phyloP scores from a whole-genome alignment of 2,113 vertebrate genomes.

The Poeciliopsis turrubarensis region DNA sequence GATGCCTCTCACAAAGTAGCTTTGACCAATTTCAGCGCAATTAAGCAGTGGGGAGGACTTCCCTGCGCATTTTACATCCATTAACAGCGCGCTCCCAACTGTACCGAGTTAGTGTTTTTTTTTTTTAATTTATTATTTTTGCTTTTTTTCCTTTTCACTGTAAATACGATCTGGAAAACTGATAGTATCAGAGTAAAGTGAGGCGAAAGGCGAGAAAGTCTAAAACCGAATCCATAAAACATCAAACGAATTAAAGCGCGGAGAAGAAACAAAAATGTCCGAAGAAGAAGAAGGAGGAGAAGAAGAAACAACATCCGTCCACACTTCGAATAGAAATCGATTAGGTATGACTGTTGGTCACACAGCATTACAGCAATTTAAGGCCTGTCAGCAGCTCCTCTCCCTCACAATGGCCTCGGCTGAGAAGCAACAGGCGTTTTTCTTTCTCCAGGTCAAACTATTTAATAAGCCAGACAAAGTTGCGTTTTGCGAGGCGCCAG shows the following conservation, averaged over 20 bases:
- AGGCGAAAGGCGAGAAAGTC: neutral
- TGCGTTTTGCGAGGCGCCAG: conserved; percentile 87
- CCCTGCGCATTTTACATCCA: conserved; percentile 75
- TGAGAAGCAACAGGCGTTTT: conserved; percentile 82
- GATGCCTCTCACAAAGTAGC: conserved; percentile 80
- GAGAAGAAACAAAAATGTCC: neutral
- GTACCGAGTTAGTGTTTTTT: conserved; percentile 34
- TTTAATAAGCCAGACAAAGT: conserved; percentile 88
- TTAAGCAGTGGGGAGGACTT: conserved; percentile 82
- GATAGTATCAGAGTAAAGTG: neutral
- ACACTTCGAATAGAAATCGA: conserved; percentile 61
- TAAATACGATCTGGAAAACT: neutral
- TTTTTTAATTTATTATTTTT: too few species aligned
- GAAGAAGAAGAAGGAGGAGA: neutral
- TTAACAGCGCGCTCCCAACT: conserved; percentile 60
- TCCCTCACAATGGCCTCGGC: conserved; percentile 76
- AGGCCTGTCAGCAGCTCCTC: conserved; percentile 76
- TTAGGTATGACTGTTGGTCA: conserved; percentile 79
- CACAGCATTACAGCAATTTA: conserved; percentile 80
- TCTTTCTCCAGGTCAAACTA: conserved; percentile 80
- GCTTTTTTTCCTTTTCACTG: conserved; percentile 9
- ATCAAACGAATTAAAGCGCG: too few species aligned
- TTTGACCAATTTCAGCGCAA: conserved; percentile 83
- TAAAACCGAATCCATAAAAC: neutral
- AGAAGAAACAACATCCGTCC: conserved; percentile 14